Evolutionary conservation across 2,797 vertebrate genomes (phyloP), one percentile per base, ranked within the genome.

Genomic region (Tangara arthus): DNA sequence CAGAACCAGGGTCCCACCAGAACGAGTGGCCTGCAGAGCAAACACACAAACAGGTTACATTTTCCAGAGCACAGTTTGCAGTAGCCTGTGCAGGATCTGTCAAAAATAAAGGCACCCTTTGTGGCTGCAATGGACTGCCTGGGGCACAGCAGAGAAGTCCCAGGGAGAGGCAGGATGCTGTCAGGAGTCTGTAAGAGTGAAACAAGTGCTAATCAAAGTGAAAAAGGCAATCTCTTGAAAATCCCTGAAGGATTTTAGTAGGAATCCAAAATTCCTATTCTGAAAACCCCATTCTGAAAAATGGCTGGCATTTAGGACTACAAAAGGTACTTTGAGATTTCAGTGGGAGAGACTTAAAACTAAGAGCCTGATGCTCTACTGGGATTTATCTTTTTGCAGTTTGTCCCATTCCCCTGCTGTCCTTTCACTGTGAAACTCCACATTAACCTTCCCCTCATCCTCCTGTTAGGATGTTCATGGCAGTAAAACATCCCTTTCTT

Each of bases 1-100:
- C 90, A 99, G 93, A 78, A 99, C 98, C 96, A 99, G 94, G 42
- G 98, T 99, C 18, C 99, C 99, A 32, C 99, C 99, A 42, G 99
- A 98, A 73, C 90, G 97, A 34, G 99, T 99, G 28, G 98, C 98
- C 99, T 99, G 78, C 26, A 50, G n/a, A 84, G 61, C 32, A 82
- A 87, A 75, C 35, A 83, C 56, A 89, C 21, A 37, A 22, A 46
- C 8, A 12, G 0, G 7, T 50, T 32, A 28, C 20, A 53, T 34
- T 59, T n/a, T 49, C 32, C 13, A 55, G 18, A 82, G 46, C 1
- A 15, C 16, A 19, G 75, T 2, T 2, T 44, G 35, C 23, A 44
- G 24, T 9, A 82, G 55, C 7, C 19, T 30, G 15, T 5, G 6
- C 12, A n/a, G 39, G n/a, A 11, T 15, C 44, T 50, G 34, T 50